Base-by-base conservation (phyloP, 2,797 vertebrate genomes). In the Etheostoma perlongum region DNA sequence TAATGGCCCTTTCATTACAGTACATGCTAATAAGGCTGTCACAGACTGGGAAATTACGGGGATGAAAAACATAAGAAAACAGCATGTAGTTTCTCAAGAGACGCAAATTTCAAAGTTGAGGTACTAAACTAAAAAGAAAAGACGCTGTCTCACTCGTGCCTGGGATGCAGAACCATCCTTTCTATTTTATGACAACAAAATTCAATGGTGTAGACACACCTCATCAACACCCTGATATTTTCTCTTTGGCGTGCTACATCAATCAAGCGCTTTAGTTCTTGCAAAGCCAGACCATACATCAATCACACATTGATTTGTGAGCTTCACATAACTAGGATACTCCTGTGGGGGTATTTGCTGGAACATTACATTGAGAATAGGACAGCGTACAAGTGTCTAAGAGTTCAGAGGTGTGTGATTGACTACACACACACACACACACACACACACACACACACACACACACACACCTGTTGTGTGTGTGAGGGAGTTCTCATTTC, bases 211-310 rank as follows among this genome's bases (percentile, higher is more conserved):
- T 63, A 58, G 87, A 72, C 82, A 81, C 81, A 84, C 81, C 74
- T 89, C 81, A 74, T 90, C 89, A 89, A 79, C 86, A 79, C 76
- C 86, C 85, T 19, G 53, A 78, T 63, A 85, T 52, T 81, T 66
- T 65, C 76, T 85, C 52, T 59, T 74, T 66, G 75, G 60, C 75
- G 60, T n/a, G 66, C 61, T 0, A 27, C 78, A 87, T 89, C 84
- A 85, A 81, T 89, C 89, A 87, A 30, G 27, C 14, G 4, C 72
- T 65, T 68, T 33, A 44, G 36, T 57, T 72, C 65, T 82, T 54
- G 77, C 73, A 30, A 27, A 7, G 60, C 66, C 49, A 54, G 44
- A 52, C 59, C 62, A 9, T 65, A 33, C 86, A 84, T 88, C 86
- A 78, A 82, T 86, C 84, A 64, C 2, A 0, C 36, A 1, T 61